Conservation (phyloP, 1,140 invertebrate species). For the Cydia fagiglandana region DNA sequence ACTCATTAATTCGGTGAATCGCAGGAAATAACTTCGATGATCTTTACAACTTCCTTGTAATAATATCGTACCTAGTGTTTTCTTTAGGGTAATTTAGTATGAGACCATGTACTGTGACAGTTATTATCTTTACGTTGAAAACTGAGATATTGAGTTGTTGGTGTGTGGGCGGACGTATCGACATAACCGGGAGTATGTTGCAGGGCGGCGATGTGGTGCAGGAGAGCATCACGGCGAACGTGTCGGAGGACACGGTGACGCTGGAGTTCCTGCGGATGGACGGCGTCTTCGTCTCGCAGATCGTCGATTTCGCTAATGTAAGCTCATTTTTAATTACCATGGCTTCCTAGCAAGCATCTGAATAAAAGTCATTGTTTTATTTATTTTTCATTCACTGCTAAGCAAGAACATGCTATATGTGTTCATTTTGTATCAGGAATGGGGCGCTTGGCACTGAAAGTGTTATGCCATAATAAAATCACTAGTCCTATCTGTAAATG, state of each 20-base stretch:
- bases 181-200: slow-evolving; percentile 44
- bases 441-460: too few relatives aligned
- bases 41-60: neutral
- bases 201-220: slow-evolving; percentile 95
- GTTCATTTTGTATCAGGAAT: too few relatives aligned
- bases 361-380: too few relatives aligned
- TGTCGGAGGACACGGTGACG: slow-evolving; percentile 92
- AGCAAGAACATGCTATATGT: too few relatives aligned
- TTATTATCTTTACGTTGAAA: slow-evolving; percentile 21
- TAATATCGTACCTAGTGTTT: neutral
- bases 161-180: neutral
- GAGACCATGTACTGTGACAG: neutral
- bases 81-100: neutral
- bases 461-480: too few relatives aligned
- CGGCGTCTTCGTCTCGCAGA: slow-evolving; percentile 93
- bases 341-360: too few relatives aligned
- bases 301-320: slow-evolving; percentile 96
- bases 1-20: neutral
- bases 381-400: too few relatives aligned
- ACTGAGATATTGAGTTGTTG: neutral
- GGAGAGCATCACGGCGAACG: slow-evolving; percentile 94
- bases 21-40: neutral
- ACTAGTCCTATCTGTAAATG: too few relatives aligned
- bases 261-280: slow-evolving; percentile 94
- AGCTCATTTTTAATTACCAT: slow-evolving; percentile 65